These are phyloP conservation scores for Cylas formicarius DNA, from an alignment of 1,140 invertebrate species.

Conservation along the genomic window DNA sequence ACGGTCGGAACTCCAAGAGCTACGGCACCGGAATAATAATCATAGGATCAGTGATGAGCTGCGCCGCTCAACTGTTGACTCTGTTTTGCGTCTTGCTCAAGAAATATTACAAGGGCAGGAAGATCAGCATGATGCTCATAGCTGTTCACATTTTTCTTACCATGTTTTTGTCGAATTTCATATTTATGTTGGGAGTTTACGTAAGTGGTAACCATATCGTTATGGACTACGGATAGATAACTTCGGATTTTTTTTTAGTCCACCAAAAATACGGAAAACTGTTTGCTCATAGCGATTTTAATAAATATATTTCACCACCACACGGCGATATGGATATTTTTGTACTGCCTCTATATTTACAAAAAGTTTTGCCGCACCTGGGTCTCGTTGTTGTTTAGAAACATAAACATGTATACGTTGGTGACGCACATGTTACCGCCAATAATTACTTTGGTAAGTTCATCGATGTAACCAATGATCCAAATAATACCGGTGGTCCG, in stretches of 20 bases:
- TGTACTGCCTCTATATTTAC: conserved; percentile 44
- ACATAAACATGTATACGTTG: conserved; percentile 14
- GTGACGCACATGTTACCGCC: conserved; percentile 14
- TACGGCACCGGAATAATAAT: conserved; percentile 41
- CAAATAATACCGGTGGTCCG: too few relatives aligned
- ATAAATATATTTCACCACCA: conserved; percentile 62
- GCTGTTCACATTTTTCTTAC: conserved; percentile 39
- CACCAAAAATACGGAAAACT: conserved; percentile 50
- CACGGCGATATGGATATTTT: conserved; percentile 58
- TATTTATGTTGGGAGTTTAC: conserved; percentile 47
- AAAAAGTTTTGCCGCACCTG: conserved; percentile 32
- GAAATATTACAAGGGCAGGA: conserved; percentile 33
- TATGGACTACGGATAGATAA: background rate
- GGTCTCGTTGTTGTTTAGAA: conserved; percentile 13
- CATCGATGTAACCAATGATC: too few relatives aligned
- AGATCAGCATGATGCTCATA: conserved; percentile 34
- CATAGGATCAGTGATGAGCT: conserved; percentile 38
- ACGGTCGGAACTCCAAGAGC: conserved; percentile 34
- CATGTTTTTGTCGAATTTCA: conserved; percentile 40
- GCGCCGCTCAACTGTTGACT: conserved; percentile 39
- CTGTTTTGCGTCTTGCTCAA: conserved; percentile 37
- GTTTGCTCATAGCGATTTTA: conserved; percentile 55
- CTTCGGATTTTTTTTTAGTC: conserved; percentile 43
- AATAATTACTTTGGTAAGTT: conserved; percentile 17
- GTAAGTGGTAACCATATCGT: conserved; percentile 39